A percentile compares a stretch with the other conserved stretches of the same genome.
Conservation (phyloP, 2,797 vertebrate species). For the Acanthopagrus latus region DNA sequence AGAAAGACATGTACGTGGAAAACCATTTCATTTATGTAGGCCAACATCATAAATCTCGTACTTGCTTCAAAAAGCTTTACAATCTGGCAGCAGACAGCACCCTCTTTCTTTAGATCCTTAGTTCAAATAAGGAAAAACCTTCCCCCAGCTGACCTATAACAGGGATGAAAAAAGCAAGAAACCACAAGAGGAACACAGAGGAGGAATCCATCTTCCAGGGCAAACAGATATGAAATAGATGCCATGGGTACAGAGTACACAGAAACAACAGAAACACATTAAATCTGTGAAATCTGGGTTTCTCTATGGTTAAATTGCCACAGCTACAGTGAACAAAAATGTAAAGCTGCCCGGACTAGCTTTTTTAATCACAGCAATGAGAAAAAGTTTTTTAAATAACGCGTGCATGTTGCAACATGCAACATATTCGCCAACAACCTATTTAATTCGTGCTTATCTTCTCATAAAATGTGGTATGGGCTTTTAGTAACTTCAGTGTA, state of each 20-base stretch:
- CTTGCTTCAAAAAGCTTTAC: background rate
- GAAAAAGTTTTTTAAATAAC: too few species aligned
- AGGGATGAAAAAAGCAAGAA: background rate
- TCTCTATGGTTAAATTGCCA: background rate
- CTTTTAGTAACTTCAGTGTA: too few species aligned
- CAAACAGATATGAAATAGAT: background rate
- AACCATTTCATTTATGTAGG: background rate
- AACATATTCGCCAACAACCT: background rate
- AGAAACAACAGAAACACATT: too few species aligned
- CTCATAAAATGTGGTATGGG: too few species aligned
- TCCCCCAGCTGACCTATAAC: background rate
- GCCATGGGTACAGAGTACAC: too few species aligned
- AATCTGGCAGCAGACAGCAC: background rate
- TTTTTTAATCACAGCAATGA: too few species aligned
- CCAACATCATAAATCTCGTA: background rate
- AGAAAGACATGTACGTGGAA: background rate
- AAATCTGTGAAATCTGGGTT: too few species aligned
- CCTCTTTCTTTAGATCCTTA: background rate
- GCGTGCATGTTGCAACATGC: too few species aligned
- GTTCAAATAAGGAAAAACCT: background rate
- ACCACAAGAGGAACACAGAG: background rate
- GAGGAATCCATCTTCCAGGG: background rate
- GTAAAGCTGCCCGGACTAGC: background rate
- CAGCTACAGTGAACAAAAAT: background rate
- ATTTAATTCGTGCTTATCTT: too few species aligned